These are phyloP conservation scores for Platysteira castanea DNA, from an alignment of 2,113 vertebrate genomes.

Conservation along the genomic window DNA sequence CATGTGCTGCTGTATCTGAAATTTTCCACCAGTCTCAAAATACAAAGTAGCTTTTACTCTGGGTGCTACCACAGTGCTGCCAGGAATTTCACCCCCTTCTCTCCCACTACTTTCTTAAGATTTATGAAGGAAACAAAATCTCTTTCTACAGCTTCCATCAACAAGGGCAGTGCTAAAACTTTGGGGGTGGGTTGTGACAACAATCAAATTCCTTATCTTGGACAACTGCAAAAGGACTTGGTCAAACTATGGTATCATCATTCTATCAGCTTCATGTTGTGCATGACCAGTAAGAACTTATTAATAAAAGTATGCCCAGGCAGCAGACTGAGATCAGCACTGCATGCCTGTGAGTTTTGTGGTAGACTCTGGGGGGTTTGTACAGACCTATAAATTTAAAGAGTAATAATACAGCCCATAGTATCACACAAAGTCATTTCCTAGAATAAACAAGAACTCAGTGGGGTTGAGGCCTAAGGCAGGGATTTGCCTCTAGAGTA, in stretches of 20 bases:
- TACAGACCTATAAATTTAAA: neutral
- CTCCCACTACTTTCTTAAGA: neutral
- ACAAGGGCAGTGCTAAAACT: neutral
- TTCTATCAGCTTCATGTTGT: neutral
- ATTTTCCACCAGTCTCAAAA: neutral
- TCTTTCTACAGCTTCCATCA: neutral
- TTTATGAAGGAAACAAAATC: neutral
- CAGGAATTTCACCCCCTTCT: neutral
- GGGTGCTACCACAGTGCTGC: neutral
- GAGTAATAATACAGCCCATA: neutral
- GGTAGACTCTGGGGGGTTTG: neutral
- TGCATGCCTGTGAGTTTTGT: neutral
- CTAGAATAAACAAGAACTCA: neutral
- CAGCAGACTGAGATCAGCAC: neutral
- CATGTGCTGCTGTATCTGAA: neutral
- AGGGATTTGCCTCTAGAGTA: neutral
- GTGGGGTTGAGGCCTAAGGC: neutral
- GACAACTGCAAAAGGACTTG: neutral
- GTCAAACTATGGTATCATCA: neutral
- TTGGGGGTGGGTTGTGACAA: neutral
- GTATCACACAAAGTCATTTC: neutral
- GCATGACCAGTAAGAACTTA: neutral
- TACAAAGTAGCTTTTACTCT: neutral
- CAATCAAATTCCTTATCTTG: rapidly evolving
- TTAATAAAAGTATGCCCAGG: neutral